Base-by-base conservation (phyloP, 2,888 invertebrate genomes). In the Pyrrhia umbra region DNA sequence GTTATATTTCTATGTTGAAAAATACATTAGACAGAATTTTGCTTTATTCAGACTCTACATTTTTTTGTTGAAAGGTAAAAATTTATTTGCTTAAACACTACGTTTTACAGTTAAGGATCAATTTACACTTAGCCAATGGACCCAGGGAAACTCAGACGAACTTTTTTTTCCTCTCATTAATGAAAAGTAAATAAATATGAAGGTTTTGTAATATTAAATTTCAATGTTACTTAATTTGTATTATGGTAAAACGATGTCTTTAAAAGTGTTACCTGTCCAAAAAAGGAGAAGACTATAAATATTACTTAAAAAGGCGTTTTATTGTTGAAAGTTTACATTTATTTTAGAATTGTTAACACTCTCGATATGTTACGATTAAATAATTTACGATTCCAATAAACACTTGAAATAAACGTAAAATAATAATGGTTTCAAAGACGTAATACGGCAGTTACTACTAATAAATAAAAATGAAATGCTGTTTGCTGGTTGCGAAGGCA, bases 311-410 rank as follows among this genome's bases (percentile, higher is more conserved):
- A 68, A 49, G 51, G 37, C 30, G 15, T 47, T 68, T 58, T 43
- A 52, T 0, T 13, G 13, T 40, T 45, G 34, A 68, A 55, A 68
- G 39, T 25, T 9, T 25, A 20, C 4, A 45, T 68, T 49, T 25
- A 58, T 49, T 43, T 49, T 58, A 18, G 8, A 45, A 34, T 34
- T 27, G 16, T 55, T 34, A 39, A 39, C n/a, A 51, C 39, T 8
- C 4, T 20, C n/a, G n/a, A n/a, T n/a, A n/a, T n/a, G n/a, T n/a
- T n/a, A n/a, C n/a, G n/a, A n/a, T n/a, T n/a, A 52, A 57, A 13
- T 21, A 39, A 52, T 61, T 68, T 47, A 68, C 10, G 39, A 34
- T 68, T 25, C n/a, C 39, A 8, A 68, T 42, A 55, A 40, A 23
- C 15, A 37, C 8, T 34, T 0, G n/a, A 47, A 50, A 45, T n/a